Conservation (phyloP, 1,140 invertebrate species). For the Bradysia coprophila region DNA sequence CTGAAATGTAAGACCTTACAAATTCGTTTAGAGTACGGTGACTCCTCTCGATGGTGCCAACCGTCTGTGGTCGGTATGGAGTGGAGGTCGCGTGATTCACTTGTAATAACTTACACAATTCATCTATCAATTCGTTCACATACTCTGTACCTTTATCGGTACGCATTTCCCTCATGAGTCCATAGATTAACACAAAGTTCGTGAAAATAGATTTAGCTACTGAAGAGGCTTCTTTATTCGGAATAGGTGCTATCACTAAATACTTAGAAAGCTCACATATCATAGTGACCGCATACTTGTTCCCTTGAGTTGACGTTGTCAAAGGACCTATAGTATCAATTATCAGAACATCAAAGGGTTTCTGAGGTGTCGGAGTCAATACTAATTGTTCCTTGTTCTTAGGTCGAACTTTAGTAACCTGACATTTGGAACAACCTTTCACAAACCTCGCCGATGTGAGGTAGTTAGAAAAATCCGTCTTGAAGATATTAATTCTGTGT, state of each 20-base stretch:
- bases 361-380: conserved; percentile 1
- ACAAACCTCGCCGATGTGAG: background rate
- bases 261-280: conserved; percentile 1
- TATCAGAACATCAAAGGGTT: conserved; percentile 3
- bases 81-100: background rate
- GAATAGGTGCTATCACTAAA: background rate
- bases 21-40: conserved; percentile 1
- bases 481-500: too few relatives aligned
- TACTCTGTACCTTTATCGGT: background rate
- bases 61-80: background rate
- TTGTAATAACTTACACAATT: background rate
- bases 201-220: background rate
- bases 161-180: background rate
- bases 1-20: conserved; percentile 1
- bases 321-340: conserved; percentile 7
- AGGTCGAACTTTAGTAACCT: background rate
- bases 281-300: conserved; percentile 7
- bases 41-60: background rate
- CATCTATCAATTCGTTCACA: background rate
- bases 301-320: conserved; percentile 3
- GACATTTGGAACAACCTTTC: background rate
- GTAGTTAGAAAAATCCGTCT: too few relatives aligned
- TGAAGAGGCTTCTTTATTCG: background rate
- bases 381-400: background rate
- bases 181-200: background rate